phyloP scores from a whole-genome alignment of 2,888 invertebrate species.

The Tetragnatha montana region DNA sequence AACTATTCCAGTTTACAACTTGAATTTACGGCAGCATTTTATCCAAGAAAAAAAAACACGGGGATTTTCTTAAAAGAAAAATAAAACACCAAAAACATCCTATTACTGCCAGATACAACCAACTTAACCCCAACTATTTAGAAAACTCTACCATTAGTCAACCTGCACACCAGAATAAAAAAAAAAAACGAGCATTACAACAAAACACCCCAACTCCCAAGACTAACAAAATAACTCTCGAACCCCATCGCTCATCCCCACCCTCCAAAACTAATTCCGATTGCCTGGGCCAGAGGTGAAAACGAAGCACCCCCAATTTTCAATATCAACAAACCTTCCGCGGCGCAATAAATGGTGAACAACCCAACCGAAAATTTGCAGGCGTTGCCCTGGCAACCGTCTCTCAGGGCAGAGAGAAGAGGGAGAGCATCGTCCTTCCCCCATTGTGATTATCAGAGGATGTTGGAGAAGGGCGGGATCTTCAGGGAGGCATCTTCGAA shows the following conservation, averaged over 20 bases:
- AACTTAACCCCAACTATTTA: too few species aligned
- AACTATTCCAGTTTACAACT: too few species aligned
- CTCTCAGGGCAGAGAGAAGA: constrained; percentile 13
- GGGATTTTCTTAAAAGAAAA: too few species aligned
- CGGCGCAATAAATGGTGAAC: constrained; percentile 32
- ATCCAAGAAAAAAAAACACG: too few species aligned
- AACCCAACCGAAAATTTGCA: neutral
- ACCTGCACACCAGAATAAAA: too few species aligned
- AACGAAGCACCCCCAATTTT: constrained; percentile 1
- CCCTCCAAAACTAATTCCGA: constrained; percentile 1
- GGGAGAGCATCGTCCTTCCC: constrained; percentile 4
- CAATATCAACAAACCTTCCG: constrained; percentile 17
- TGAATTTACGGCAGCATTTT: too few species aligned
- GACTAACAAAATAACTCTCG: neutral
- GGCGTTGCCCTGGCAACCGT: constrained; percentile 42
- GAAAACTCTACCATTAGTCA: too few species aligned
- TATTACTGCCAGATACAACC: too few species aligned
- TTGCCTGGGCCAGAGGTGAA: neutral
- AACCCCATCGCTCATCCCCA: neutral
- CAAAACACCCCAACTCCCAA: neutral
- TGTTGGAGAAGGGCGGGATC: neutral
- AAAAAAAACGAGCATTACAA: too few species aligned
- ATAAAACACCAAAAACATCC: too few species aligned
- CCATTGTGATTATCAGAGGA: constrained; percentile 14
- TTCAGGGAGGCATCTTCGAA: neutral